Evolutionary conservation across 2,797 vertebrate genomes (phyloP), one percentile per base, ranked within the genome.

Genomic region (Danio albolineatus): DNA sequence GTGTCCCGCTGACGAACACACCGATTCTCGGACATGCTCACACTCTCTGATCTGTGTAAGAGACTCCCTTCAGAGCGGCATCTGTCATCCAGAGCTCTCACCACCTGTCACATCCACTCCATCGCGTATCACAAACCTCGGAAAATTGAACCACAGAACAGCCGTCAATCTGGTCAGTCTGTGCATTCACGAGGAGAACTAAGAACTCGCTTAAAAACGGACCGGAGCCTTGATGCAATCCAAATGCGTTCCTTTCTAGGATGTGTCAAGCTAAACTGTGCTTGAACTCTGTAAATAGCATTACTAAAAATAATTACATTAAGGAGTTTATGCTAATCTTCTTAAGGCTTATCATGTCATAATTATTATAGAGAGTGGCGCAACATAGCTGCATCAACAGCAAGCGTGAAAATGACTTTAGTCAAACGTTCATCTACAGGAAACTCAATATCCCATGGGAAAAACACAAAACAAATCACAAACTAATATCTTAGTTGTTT

Each of bases 51-150:
- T 80, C 69, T 59, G 48, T 80, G 80, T 65, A 75, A 82, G 78
- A 82, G 82, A 66, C 74, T 84, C 56, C 77, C 80, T 51, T 59
- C 72, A 44, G 82, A 74, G 80, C 38, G 70, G 44, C 85, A 82
- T 81, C 82, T 84, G 82, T 80, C 76, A 79, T 72, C 77, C 74
- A 80, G 44, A 80, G 67, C 83, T 62, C 48, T 16, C 39, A 75
- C 73, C 82, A 82, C 77, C 77, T 79, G 69, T 78, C 80, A 79
- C 64, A 54, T 78, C 17, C 43, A 61, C 77, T 76, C 60, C 59
- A 59, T 74, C 76, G 75, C 43, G 39, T 21, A 61, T 69, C 60
- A 61, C 46, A 82, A 48, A 78, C 44, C 14, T 16, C 43, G 69
- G 16, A 60, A 49, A 69, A 70, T 60, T 13, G 10, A 67, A 51